These are phyloP conservation scores for Macropus fuliginosus DNA, from an alignment of 2,797 vertebrate species.

Conservation along the genomic window DNA sequence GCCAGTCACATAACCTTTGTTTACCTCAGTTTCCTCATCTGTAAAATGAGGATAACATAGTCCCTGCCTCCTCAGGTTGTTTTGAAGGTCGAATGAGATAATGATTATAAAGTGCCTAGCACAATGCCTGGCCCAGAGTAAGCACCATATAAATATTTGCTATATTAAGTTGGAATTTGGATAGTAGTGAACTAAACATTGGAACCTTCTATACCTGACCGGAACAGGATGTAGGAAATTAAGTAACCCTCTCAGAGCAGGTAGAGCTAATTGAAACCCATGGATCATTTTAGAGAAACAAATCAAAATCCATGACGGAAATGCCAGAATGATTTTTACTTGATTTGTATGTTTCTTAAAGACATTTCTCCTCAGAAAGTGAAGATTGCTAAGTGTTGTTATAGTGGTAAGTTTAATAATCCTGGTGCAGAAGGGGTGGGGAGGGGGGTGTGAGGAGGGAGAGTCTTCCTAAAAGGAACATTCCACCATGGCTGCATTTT, in stretches of 20 bases:
- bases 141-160: background rate
- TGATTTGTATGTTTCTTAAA: background rate
- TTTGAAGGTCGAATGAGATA: background rate
- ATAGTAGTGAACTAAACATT: background rate
- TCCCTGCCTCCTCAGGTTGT: background rate
- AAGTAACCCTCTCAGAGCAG: background rate
- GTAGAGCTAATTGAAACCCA: fast-evolving
- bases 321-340: background rate
- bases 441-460: too few species aligned
- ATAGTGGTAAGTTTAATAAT: background rate
- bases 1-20: background rate
- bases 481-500: background rate
- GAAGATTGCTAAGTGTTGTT: background rate
- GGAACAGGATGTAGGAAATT: background rate
- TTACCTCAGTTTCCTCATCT: background rate
- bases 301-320: fast-evolving
- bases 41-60: background rate
- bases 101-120: background rate
- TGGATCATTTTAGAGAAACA: background rate
- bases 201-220: background rate
- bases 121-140: background rate
- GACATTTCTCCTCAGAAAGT: fast-evolving
- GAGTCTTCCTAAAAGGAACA: background rate
- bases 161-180: background rate
- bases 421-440: background rate